These are phyloP conservation scores for Urocitellus parryii DNA, from an alignment of 2,113 vertebrate genomes.

Conservation along the genomic window DNA sequence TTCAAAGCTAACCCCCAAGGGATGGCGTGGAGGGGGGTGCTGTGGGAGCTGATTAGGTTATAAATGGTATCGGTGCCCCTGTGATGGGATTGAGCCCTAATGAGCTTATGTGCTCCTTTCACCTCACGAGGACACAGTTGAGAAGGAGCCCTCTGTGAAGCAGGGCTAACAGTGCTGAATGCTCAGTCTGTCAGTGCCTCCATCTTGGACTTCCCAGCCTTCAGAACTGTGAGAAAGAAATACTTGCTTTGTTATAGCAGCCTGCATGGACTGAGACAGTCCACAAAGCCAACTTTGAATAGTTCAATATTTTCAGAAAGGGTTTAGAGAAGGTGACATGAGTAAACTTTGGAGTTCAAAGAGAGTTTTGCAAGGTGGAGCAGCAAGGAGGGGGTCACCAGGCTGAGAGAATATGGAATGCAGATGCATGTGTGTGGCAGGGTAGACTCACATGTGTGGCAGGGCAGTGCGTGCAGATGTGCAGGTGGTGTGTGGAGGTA, in stretches of 20 bases:
- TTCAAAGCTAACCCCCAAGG: not conserved
- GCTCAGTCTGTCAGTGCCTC: too few relatives aligned
- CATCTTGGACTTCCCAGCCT: not conserved
- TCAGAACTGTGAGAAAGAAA: not conserved
- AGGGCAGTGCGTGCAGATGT: not conserved
- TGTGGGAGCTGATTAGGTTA: not conserved
- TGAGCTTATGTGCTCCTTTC: not conserved
- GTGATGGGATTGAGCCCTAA: too few relatives aligned
- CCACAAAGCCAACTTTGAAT: not conserved
- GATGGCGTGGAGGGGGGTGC: not conserved
- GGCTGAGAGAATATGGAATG: not conserved
- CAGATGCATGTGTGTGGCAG: not conserved
- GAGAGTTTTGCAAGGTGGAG: not conserved
- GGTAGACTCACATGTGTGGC: too few relatives aligned
- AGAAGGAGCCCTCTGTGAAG: not conserved
- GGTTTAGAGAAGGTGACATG: not conserved
- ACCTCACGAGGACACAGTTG: too few relatives aligned
- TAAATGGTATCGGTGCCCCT: not conserved
- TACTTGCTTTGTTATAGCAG: not conserved
- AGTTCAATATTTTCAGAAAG: not conserved
- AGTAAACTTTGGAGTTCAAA: not conserved
- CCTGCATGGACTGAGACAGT: not conserved
- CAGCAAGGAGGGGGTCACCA: not conserved
- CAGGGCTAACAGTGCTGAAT: rapidly evolving
- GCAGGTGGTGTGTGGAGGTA: not conserved